Percentiles rank a stretch among this genome's conserved stretches.
phyloP scores from a whole-genome alignment of 2,888 invertebrate species.

The Cheilosia variabilis region DNA sequence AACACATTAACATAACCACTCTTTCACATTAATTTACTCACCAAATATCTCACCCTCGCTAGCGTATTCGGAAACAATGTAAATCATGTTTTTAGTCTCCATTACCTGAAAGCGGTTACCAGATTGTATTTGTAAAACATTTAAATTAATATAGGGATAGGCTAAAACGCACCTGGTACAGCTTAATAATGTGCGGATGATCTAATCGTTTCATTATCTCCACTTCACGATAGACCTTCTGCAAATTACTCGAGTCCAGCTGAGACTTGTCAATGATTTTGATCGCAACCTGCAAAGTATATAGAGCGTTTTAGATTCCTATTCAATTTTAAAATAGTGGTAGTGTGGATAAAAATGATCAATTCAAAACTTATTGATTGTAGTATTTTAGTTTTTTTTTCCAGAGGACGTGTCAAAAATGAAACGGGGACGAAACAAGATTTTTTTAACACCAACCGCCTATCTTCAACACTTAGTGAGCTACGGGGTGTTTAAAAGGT shows the following conservation, averaged over 20 bases:
- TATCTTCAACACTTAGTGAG: no score
- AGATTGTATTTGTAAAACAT: not conserved
- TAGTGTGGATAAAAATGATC: no score
- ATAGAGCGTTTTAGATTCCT: not conserved
- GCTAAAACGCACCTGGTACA: constrained; percentile 91
- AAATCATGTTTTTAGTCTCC: constrained; percentile 99
- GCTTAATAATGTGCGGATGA: constrained; percentile 98
- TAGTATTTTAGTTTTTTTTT: no score
- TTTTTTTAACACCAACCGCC: no score
- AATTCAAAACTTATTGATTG: no score
- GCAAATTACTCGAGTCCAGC: constrained; percentile 94
- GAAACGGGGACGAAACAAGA: no score
- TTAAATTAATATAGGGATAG: not conserved
- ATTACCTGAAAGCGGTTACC: constrained; percentile 90
- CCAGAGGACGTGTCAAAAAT: no score
- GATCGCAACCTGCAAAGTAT: constrained; percentile 93
- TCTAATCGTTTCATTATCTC: constrained; percentile 98
- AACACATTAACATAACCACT: not conserved
- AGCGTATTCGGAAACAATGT: constrained; percentile 98
- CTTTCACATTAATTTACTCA: constrained; percentile 83
- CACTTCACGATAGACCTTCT: constrained; percentile 98
- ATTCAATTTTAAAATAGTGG: no score
- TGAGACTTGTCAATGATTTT: constrained; percentile 98
- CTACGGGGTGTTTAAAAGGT: no score
- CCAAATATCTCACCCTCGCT: constrained; percentile 99